A percentile compares a stretch with the other conserved stretches of the same genome.
phyloP scores from a whole-genome alignment of 2,113 vertebrate genomes.

The Rhinolophus sinicus region DNA sequence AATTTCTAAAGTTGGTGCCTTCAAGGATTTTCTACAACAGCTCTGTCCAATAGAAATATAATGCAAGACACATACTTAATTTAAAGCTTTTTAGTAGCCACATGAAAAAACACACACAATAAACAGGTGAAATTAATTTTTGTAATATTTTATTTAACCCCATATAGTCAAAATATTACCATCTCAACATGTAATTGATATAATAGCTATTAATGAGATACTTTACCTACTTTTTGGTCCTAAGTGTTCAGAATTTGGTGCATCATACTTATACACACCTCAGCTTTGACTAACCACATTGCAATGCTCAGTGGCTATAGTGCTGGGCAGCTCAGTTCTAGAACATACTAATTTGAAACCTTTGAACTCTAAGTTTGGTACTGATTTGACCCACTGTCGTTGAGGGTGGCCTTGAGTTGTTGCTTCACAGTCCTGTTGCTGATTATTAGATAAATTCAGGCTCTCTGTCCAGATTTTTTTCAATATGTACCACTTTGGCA shows the following conservation, averaged over 20 bases:
- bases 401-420: background rate
- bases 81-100: background rate
- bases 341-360: background rate
- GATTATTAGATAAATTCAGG: background rate
- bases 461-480: background rate
- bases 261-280: background rate
- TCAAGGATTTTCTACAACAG: background rate
- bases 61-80: background rate
- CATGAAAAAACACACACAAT: background rate
- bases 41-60: background rate
- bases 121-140: background rate
- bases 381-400: background rate
- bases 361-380: background rate
- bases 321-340: background rate
- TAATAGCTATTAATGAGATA: background rate
- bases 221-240: background rate
- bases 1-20: background rate
- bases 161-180: background rate
- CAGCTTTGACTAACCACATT: background rate
- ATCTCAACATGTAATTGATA: background rate
- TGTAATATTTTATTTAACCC: background rate
- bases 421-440: background rate
- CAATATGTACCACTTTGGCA: background rate
- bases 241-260: background rate
- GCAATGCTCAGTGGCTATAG: background rate